Base-by-base conservation (phyloP, 2,797 vertebrate species). In the Pempheris klunzingeri region DNA sequence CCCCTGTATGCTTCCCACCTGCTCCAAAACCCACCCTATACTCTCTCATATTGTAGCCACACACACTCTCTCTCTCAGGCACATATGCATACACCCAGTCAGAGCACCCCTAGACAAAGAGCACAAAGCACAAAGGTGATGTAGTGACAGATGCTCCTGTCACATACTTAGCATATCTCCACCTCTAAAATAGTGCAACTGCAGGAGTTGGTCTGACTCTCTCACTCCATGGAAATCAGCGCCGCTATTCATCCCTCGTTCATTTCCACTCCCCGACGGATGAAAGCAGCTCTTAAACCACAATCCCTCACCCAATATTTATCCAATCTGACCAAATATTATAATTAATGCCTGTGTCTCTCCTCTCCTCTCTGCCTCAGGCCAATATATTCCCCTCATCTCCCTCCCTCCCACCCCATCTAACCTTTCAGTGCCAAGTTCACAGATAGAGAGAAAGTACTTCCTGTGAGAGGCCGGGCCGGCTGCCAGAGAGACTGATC, bases 401-500 rank as follows among this genome's bases (percentile, higher is more conserved):
- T 62, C 24, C 69, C 66, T 58, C 71, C 75, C 81, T 64, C 71
- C 80, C 70, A 5, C 66, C 73, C 80, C 7, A 55, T 38, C 81
- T 86, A 92, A 93, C 92, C 91, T 91, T 80, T 87, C 78, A 39
- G 83, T 92, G 93, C 93, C 92, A 93, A 90, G 91, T 93, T 93
- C 90, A 92, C 89, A 92, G 91, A 93, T 90, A 91, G 91, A 92
- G 91, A 93, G 90, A 92, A 91, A 90, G 88, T 90, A 90, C 90
- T 93, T 92, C 94, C 94, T 92, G 84, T 71, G 90, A 86, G 88
- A 92, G 90, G 94, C 92, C 71, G 94, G 96, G 96, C 96, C 74
- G 64, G 41, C 90, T 96, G 97, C 97, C 97, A 98, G 95, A 92
- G 88, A 92, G 93, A 92, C 91, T 92, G 90, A 94, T 94, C 92